Percentiles rank a stretch among this genome's conserved stretches.
These are phyloP conservation scores for Sinodicranocentrus sp. DNA, from an alignment of 2,888 invertebrate genomes.

Conservation along the genomic window DNA sequence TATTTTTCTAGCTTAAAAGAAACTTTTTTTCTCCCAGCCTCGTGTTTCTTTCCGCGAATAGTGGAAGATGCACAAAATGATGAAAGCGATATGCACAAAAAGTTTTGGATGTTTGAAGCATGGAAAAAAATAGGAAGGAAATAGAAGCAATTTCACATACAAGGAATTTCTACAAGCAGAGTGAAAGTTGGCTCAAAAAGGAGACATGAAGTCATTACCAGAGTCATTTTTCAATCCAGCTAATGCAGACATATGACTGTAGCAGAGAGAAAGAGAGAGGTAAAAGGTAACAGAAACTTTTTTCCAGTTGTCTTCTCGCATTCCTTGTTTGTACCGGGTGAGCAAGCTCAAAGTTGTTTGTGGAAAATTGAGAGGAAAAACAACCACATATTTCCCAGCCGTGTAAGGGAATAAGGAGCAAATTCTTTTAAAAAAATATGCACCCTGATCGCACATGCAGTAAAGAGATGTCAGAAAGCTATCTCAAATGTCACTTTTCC, in stretches of 20 bases:
- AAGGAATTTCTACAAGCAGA: neutral
- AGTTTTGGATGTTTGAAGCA: neutral
- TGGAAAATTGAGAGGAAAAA: conserved; percentile 50
- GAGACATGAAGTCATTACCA: conserved; percentile 74
- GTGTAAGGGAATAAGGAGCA: too few species aligned
- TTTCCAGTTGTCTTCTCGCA: conserved; percentile 57
- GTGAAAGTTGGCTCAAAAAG: conserved; percentile 52
- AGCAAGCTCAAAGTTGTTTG: neutral
- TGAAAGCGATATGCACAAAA: conserved; percentile 1
- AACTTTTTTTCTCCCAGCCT: too few species aligned
- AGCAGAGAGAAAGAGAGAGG: neutral
- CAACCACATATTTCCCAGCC: neutral
- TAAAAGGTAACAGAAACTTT: conserved; percentile 37
- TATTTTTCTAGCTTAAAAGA: neutral
- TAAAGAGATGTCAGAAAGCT: conserved; percentile 45
- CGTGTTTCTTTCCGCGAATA: neutral
- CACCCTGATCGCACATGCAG: neutral
- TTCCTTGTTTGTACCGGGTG: too few species aligned
- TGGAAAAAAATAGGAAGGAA: too few species aligned
- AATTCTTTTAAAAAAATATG: neutral
- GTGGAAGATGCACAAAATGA: neutral
- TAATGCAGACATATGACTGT: conserved; percentile 57
- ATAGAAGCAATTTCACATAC: conserved; percentile 11
- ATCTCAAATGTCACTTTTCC: conserved; percentile 39
- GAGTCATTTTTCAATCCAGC: conserved; percentile 75